Conservation (phyloP, 1,140 invertebrate genomes). For the Lanistes nyassanus region DNA sequence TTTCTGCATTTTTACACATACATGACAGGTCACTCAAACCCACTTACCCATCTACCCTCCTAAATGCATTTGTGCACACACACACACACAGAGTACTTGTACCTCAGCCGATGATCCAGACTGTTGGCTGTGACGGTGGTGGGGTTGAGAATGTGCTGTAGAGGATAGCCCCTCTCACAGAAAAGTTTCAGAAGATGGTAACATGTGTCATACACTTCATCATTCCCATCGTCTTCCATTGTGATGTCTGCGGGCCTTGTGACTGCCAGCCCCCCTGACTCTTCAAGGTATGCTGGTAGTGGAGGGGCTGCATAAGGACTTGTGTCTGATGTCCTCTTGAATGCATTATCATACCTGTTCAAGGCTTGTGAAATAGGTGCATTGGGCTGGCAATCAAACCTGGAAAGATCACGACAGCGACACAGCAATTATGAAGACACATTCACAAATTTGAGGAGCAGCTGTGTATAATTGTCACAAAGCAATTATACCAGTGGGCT, state of each 20-base stretch:
- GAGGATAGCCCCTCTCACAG: constrained; percentile 69
- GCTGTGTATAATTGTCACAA: too few species aligned
- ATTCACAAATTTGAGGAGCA: too few species aligned
- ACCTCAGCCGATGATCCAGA: constrained; percentile 85
- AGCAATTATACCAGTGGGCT: too few species aligned
- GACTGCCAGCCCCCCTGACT: background rate
- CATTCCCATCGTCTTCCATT: constrained; percentile 30
- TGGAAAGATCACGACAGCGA: constrained; percentile 45
- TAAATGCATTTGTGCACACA: too few species aligned
- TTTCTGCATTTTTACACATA: background rate
- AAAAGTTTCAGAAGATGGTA: constrained; percentile 86
- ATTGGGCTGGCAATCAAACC: constrained; percentile 76
- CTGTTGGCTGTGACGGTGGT: constrained; percentile 81
- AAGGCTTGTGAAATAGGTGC: constrained; percentile 77
- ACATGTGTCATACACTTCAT: constrained; percentile 74
- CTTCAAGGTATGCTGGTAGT: constrained; percentile 70
- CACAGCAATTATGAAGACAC: too few species aligned
- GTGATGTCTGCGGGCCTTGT: constrained; percentile 16
- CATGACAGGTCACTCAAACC: too few species aligned
- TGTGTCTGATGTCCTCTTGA: constrained; percentile 59
- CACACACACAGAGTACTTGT: constrained; percentile 36
- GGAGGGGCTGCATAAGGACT: constrained; percentile 70
- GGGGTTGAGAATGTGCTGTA: constrained; percentile 81
- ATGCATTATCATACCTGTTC: constrained; percentile 76
- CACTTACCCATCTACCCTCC: too few species aligned